phyloP scores from a whole-genome alignment of 2,888 invertebrate species.

The Saturnia pavonia region DNA sequence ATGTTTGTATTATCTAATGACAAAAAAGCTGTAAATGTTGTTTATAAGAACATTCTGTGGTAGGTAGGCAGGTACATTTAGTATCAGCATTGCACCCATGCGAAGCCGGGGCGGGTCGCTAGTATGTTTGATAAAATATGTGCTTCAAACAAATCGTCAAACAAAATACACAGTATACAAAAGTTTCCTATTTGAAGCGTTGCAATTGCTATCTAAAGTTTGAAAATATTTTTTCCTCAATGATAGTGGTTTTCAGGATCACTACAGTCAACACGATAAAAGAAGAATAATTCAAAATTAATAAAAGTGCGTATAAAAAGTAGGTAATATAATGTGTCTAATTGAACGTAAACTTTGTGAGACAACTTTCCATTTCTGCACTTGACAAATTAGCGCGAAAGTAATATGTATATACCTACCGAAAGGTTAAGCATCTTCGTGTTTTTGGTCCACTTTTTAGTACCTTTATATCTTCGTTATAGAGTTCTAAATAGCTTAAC shows the following conservation, averaged over 20 bases:
- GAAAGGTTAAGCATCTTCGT: slow-evolving; percentile 1
- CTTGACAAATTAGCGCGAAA: slow-evolving; percentile 51
- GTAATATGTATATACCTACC: slow-evolving; percentile 14
- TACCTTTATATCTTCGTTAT: slow-evolving; percentile 1
- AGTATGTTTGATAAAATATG: too few species aligned
- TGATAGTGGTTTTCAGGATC: neutral
- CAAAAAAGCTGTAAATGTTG: too few species aligned
- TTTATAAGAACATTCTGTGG: too few species aligned
- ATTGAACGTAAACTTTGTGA: slow-evolving; percentile 35
- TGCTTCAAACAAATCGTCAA: neutral
- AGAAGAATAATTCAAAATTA: too few species aligned
- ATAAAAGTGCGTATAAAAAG: neutral
- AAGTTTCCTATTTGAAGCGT: neutral
- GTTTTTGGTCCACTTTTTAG: neutral
- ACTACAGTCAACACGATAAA: neutral
- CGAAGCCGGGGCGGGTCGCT: too few species aligned
- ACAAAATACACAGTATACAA: neutral
- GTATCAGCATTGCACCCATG: too few species aligned
- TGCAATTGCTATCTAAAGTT: neutral
- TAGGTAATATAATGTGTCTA: neutral
- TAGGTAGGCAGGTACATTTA: too few species aligned
- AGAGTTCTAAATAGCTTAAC: slow-evolving; percentile 9
- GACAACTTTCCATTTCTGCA: slow-evolving; percentile 58
- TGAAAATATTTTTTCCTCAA: neutral
- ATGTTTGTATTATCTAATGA: too few species aligned